Evolutionary conservation across 1,140 invertebrate genomes (phyloP).

Genomic region (Anthonomus grandis): DNA sequence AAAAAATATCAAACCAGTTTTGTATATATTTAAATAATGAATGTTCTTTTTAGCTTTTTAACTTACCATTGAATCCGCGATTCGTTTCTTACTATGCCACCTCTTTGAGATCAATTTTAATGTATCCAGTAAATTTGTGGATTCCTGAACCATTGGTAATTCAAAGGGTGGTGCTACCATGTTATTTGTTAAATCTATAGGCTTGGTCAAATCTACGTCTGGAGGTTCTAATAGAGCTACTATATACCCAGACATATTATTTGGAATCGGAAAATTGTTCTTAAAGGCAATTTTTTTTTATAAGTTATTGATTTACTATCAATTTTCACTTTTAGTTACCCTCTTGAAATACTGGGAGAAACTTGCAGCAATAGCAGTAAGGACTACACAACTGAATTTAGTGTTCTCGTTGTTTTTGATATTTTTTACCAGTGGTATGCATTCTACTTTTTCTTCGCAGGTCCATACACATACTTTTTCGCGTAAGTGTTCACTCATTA

Average conservation of each 20-base stretch:
- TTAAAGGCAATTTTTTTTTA: not conserved
- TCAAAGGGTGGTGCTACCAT: not conserved
- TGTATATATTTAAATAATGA: too few species aligned
- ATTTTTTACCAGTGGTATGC: not conserved
- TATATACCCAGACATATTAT: not conserved
- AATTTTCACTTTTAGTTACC: too few species aligned
- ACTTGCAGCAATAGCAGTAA: not conserved
- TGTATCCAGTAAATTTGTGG: not conserved
- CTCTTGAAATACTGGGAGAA: not conserved
- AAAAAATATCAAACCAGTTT: too few species aligned
- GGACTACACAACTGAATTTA: not conserved
- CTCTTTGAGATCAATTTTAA: not conserved
- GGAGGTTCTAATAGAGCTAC: not conserved
- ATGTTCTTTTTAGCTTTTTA: too few species aligned
- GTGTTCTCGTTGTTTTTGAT: not conserved
- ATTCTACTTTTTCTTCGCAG: not conserved
- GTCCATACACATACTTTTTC: not conserved
- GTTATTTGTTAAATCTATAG: not conserved
- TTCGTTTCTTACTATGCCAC: not conserved
- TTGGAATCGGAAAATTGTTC: not conserved
- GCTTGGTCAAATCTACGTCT: not conserved
- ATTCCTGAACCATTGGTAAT: not conserved
- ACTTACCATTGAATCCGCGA: not conserved
- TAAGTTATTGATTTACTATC: not conserved
- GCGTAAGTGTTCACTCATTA: not conserved